phyloP scores from a whole-genome alignment of 2,888 invertebrate genomes.

The Yponomeuta malinellus region DNA sequence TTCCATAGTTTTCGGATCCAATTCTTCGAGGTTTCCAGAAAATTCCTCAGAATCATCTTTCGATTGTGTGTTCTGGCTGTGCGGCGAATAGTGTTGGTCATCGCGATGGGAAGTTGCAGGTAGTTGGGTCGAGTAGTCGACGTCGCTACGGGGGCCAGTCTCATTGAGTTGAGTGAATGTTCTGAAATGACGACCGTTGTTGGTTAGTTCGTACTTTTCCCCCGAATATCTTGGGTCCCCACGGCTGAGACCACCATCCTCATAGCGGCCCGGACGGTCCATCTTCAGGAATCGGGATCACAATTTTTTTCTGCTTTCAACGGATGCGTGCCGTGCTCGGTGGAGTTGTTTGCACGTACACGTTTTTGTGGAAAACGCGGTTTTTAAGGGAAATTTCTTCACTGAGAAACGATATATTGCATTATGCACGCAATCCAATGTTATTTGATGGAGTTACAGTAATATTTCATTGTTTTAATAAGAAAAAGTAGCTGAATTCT shows the following conservation, averaged over 20 bases:
- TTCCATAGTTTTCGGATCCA: constrained; percentile 15
- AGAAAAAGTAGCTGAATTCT: not conserved
- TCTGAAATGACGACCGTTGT: not conserved
- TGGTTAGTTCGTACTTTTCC: not conserved
- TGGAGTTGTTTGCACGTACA: no score
- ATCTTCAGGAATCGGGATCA: not conserved
- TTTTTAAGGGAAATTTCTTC: no score
- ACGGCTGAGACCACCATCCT: not conserved
- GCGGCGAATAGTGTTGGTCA: not conserved
- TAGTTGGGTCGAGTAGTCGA: not conserved
- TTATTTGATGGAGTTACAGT: no score
- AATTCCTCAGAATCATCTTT: not conserved
- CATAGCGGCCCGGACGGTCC: not conserved
- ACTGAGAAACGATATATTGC: no score
- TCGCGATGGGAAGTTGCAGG: not conserved
- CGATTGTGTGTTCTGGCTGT: not conserved
- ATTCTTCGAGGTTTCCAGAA: not conserved
- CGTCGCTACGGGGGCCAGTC: not conserved
- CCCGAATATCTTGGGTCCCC: not conserved
- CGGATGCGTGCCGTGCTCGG: no score
- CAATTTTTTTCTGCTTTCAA: no score
- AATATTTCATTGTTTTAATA: no score
- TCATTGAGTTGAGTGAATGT: not conserved
- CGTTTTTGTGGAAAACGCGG: no score
- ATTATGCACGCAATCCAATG: no score